phyloP scores from a whole-genome alignment of 2,113 vertebrate species.

The Bagarius yarrelli region DNA sequence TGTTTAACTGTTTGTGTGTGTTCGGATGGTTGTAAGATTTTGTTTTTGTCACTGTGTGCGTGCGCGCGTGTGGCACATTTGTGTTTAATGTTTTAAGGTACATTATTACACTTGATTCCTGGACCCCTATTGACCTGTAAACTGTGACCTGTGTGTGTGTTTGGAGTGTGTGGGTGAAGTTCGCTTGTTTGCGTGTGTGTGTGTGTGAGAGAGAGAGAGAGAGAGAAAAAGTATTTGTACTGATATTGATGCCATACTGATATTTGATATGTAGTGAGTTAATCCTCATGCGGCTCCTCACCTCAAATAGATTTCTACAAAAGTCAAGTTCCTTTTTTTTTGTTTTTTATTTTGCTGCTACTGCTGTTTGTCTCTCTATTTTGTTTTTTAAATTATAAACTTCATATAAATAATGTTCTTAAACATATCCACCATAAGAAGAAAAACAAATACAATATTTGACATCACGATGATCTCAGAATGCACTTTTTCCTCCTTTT shows the following conservation, averaged over 20 bases:
- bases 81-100: constrained; percentile 53
- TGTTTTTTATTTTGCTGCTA: constrained; percentile 70
- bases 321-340: constrained; percentile 46
- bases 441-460: constrained; percentile 7
- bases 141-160: constrained; percentile 54
- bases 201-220: constrained; percentile 47
- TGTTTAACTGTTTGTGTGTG: constrained; percentile 28
- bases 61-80: constrained; percentile 18
- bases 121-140: constrained; percentile 56
- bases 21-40: constrained; percentile 17
- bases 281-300: constrained; percentile 41
- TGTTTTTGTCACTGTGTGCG: constrained; percentile 5
- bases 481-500: constrained; percentile 68
- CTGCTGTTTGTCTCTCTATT: constrained; percentile 57
- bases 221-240: constrained; percentile 64
- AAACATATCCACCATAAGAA: constrained; percentile 60
- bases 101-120: constrained; percentile 58
- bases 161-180: constrained; percentile 36
- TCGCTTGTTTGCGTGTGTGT: constrained; percentile 18
- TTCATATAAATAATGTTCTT: constrained; percentile 39
- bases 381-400: constrained; percentile 43
- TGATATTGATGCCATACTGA: constrained; percentile 74
- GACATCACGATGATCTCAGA: constrained; percentile 61
- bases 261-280: constrained; percentile 63
- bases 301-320: constrained; percentile 64